phyloP scores from a whole-genome alignment of 2,113 vertebrate genomes.

The Myotis yumanensis region DNA sequence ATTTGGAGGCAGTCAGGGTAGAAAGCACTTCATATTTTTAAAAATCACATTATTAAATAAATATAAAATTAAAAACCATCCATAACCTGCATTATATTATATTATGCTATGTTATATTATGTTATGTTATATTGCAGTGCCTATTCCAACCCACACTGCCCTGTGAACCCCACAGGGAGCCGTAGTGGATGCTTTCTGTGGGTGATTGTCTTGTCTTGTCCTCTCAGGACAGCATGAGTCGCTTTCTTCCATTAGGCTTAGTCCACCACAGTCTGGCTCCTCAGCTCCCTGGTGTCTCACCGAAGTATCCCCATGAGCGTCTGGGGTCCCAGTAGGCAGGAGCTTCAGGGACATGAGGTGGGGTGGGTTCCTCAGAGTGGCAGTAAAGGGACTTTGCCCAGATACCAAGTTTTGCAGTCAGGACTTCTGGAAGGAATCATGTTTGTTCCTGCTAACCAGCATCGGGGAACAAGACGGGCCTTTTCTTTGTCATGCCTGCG shows the following conservation, averaged over 20 bases:
- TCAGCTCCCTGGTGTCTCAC: not conserved
- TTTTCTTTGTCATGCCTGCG: not conserved
- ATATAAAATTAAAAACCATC: not conserved
- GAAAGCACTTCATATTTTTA: not conserved
- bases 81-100: not conserved
- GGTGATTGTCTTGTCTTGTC: not conserved
- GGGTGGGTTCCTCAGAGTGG: not conserved
- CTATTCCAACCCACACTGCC: not conserved
- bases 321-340: not conserved
- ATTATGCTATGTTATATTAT: not conserved
- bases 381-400: constrained; percentile 52
- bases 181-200: not conserved
- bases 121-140: not conserved
- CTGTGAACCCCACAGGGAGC: not conserved
- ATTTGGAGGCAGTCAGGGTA: not conserved
- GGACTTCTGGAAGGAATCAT: constrained; percentile 5
- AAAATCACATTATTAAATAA: constrained; percentile 11
- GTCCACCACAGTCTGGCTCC: not conserved
- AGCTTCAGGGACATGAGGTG: not conserved
- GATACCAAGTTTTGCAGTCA: constrained; percentile 13
- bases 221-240: not conserved
- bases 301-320: rapidly evolving
- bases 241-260: not conserved
- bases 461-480: not conserved
- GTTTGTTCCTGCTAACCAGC: constrained; percentile 57